Evolutionary conservation across 2,113 vertebrate genomes (phyloP).

Genomic region (Petaurus breviceps): DNA sequence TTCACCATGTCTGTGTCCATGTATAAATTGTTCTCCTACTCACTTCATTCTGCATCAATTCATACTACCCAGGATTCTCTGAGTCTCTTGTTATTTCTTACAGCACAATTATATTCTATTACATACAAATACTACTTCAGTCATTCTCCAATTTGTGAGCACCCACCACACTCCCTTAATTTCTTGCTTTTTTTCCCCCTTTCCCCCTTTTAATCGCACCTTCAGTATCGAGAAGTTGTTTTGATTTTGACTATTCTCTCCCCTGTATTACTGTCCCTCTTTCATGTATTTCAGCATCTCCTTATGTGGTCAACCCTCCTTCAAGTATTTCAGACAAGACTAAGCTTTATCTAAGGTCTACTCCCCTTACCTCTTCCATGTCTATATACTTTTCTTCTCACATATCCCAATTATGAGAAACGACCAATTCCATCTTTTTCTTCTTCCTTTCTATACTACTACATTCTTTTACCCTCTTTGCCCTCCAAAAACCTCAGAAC

Average conservation of each 20-base stretch:
- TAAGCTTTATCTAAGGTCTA: not conserved
- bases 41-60: not conserved
- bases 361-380: not conserved
- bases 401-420: not conserved
- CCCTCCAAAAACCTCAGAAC: not conserved
- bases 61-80: not conserved
- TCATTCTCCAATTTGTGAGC: not conserved
- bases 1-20: not conserved
- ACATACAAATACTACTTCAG: not conserved
- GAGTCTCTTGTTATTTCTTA: not conserved
- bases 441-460: not conserved
- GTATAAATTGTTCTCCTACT: not conserved
- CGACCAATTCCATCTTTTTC: not conserved
- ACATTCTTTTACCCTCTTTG: not conserved
- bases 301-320: not conserved
- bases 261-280: too few relatives aligned
- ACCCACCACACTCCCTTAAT: not conserved
- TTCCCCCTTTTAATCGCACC: not conserved
- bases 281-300: not conserved
- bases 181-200: not conserved
- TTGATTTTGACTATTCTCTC: too few relatives aligned
- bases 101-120: not conserved
- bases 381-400: not conserved
- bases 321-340: not conserved
- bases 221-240: too few relatives aligned